A percentile compares a stretch with the other conserved stretches of the same genome.
These are phyloP conservation scores for Amblyjoppa fuscipennis DNA, from an alignment of 2,888 invertebrate genomes.

Conservation along the genomic window DNA sequence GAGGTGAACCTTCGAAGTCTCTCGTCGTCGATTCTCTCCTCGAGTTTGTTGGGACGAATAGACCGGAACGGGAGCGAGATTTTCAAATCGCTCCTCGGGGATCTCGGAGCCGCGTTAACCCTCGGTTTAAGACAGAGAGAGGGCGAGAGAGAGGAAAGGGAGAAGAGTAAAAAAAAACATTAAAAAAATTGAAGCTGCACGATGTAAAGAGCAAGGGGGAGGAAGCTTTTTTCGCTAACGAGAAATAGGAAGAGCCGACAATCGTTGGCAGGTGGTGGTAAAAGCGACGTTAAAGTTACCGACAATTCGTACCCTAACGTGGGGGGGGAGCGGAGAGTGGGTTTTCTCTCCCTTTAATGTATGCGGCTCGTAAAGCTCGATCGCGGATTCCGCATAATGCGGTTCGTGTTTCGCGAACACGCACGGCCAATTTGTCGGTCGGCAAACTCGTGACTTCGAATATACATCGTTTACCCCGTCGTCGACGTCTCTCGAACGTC, in stretches of 20 bases:
- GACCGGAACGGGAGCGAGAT: constrained; percentile 57
- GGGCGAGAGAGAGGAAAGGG: neutral
- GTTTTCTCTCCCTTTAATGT: constrained; percentile 64
- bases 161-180: constrained; percentile 1
- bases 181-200: constrained; percentile 25
- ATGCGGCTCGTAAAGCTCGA: constrained; percentile 76
- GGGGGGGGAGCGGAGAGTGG: neutral
- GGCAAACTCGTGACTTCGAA: constrained; percentile 75
- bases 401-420: constrained; percentile 78
- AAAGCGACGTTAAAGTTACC: neutral
- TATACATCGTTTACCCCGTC: constrained; percentile 48
- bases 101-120: constrained; percentile 23
- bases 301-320: neutral
- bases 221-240: constrained; percentile 51
- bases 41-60: constrained; percentile 55
- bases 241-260: constrained; percentile 55
- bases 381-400: constrained; percentile 78
- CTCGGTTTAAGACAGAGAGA: constrained; percentile 34
- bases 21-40: constrained; percentile 47
- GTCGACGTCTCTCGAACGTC: constrained; percentile 41
- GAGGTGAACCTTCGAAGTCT: constrained; percentile 17
- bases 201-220: neutral
- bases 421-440: constrained; percentile 80
- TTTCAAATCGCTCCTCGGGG: constrained; percentile 59
- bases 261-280: constrained; percentile 34